phyloP scores from a whole-genome alignment of 1,140 invertebrate genomes.

The Pogonomyrmex californicus region DNA sequence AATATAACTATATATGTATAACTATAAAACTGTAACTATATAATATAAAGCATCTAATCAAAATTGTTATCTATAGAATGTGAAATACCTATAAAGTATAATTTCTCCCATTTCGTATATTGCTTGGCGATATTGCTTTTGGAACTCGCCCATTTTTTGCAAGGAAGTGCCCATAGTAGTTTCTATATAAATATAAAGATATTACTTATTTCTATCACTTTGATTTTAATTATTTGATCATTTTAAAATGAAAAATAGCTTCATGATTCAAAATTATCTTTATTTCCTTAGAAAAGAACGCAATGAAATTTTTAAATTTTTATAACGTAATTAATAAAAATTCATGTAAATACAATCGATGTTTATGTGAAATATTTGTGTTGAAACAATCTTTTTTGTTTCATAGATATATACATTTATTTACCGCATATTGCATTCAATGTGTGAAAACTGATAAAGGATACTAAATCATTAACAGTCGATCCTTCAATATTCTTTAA shows the following conservation, averaged over 20 bases:
- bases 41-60: neutral
- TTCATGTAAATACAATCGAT: too few species aligned
- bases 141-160: conserved; percentile 86
- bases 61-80: neutral
- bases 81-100: conserved; percentile 70
- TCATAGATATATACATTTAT: neutral
- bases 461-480: conserved; percentile 88
- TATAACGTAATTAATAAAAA: neutral
- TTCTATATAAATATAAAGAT: conserved; percentile 86
- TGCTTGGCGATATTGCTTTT: conserved; percentile 89
- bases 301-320: too few species aligned
- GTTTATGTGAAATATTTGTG: too few species aligned
- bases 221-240: neutral
- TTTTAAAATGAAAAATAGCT: neutral
- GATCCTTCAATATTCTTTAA: conserved; percentile 75
- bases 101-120: conserved; percentile 82
- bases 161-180: conserved; percentile 94
- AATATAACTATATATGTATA: too few species aligned
- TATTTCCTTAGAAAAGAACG: too few species aligned
- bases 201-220: neutral
- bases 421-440: conserved; percentile 14
- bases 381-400: too few species aligned
- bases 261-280: neutral
- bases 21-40: neutral
- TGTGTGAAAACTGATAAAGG: conserved; percentile 91